Percentiles rank a stretch among this genome's conserved stretches.
Evolutionary conservation across 2,113 vertebrate species (phyloP).

Genomic region (Podilymbus podiceps): DNA sequence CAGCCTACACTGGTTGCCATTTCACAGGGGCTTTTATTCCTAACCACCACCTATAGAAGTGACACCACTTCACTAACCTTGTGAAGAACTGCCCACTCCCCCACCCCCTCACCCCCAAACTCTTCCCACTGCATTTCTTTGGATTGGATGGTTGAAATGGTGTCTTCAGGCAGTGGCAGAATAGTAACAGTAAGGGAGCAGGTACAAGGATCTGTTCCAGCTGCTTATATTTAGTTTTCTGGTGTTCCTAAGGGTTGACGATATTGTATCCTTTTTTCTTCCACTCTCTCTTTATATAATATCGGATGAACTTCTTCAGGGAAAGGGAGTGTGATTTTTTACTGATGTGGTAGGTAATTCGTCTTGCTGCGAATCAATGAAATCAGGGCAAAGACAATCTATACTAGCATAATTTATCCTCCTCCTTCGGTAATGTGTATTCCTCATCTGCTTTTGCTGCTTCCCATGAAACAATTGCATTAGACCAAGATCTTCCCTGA

Average conservation of each 20-base stretch:
- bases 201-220: neutral
- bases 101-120: rapidly evolving
- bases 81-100: too few species aligned
- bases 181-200: neutral
- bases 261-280: neutral
- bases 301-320: neutral
- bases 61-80: neutral
- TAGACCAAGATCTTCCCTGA: neutral
- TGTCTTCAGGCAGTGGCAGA: neutral
- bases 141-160: neutral
- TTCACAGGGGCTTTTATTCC: neutral
- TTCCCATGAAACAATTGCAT: neutral
- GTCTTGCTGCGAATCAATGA: neutral
- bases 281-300: neutral
- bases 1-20: neutral
- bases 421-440: rapidly evolving
- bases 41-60: neutral
- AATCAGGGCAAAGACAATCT: neutral
- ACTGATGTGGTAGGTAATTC: neutral
- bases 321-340: neutral
- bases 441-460: neutral
- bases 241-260: neutral
- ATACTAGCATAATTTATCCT: neutral
- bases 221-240: neutral
- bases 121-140: neutral